These are phyloP conservation scores for Drosophila biarmipes DNA, from an alignment of 1,140 invertebrate genomes.

Conservation along the genomic window DNA sequence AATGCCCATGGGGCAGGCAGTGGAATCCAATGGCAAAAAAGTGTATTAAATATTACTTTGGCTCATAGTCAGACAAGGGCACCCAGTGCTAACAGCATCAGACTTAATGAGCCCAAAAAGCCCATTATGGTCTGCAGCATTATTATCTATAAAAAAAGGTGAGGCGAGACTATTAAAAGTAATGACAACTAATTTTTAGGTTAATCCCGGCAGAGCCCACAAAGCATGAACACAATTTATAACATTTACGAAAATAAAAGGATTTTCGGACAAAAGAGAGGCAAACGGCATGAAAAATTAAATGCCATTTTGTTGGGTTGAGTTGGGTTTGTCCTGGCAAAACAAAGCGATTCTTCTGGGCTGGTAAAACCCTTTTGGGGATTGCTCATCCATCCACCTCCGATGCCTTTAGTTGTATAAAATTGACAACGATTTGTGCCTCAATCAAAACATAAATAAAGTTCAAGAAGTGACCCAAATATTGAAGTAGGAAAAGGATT, in stretches of 20 bases:
- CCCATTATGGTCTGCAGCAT: constrained; percentile 31
- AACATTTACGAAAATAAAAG: constrained; percentile 39
- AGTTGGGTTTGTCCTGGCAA: constrained; percentile 4
- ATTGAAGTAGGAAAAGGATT: constrained; percentile 25
- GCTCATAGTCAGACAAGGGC: constrained; percentile 31
- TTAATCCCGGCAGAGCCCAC: constrained; percentile 25
- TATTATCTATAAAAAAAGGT: constrained; percentile 59
- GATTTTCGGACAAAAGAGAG: constrained; percentile 1
- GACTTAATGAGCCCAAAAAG: constrained; percentile 55
- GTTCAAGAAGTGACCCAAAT: constrained; percentile 12
- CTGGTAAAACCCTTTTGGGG: constrained; percentile 21
- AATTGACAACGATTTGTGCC: constrained; percentile 35
- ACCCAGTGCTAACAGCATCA: constrained; percentile 18
- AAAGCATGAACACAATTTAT: constrained; percentile 58
- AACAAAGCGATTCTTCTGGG: constrained; percentile 23
- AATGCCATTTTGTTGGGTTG: constrained; percentile 59
- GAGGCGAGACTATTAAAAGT: constrained; percentile 55
- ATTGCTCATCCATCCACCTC: neutral
- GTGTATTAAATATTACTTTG: constrained; percentile 58
- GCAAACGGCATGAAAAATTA: constrained; percentile 66
- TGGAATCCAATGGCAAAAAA: constrained; percentile 27
- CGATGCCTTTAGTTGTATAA: constrained; percentile 1
- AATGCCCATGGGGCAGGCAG: constrained; percentile 33
- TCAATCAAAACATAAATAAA: constrained; percentile 41
- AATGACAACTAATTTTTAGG: constrained; percentile 66